Base-by-base conservation (phyloP, 2,113 vertebrate species). In the Calonectris borealis region DNA sequence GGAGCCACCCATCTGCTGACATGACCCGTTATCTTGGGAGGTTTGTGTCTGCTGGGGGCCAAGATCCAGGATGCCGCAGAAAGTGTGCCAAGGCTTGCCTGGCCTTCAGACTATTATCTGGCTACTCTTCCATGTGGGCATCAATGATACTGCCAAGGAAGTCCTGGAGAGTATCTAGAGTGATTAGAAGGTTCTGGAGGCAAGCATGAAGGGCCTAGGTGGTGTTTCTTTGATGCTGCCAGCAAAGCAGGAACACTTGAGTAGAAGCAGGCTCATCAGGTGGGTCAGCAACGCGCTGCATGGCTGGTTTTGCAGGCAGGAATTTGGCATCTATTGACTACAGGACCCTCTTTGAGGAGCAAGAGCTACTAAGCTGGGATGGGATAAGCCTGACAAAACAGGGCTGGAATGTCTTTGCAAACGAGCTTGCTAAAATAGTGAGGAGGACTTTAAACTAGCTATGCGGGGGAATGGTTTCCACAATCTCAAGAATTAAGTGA, bases 1-100 rank as follows among this genome's bases (percentile, higher is more conserved):
- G 7, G 16, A 76, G 19, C 49, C 16, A 92, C 12, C 21, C 1
- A 6, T n/a, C 38, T 87, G 27, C 27, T n/a, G 27, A 62, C 20
- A 10, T 16, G 16, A 36, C 27, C 32, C 7, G 0, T 0, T 32
- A 16, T 31, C 16, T 19, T 54, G 19, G 5, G 16, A 79, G 7
- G 6, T 32, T 36, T 29, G 26, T 48, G 51, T 60, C n/a, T 83
- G 19, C n/a, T 32, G 14, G 7, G 18, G 10, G 9, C 27, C 42
- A 64, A 46, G 21, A 22, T 49, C 48, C 20, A 48, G 52, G 16
- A 62, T 42, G 17, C 16, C 51, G 38, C 36, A 58, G 13, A 83
- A 19, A 65, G 16, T 55, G 14, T 88, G 22, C 2, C n/a, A 76
- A 64, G 36, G 22, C 27, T n/a, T 84, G 44, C 18, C 20, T 36